Conservation (phyloP, 1,140 invertebrate genomes). For the Macrobrachium rosenbergii region DNA sequence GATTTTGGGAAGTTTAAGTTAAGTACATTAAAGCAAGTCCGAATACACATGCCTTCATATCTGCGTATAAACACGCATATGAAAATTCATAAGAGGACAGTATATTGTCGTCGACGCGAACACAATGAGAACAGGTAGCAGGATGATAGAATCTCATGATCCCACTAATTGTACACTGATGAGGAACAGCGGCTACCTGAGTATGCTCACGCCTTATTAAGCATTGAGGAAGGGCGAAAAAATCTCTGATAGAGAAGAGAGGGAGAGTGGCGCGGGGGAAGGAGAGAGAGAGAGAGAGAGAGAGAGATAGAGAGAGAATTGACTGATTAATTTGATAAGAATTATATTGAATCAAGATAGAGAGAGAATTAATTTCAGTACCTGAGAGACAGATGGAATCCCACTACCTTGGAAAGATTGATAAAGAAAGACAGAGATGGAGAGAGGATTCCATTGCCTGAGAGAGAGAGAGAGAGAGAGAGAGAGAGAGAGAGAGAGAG, state of each 20-base stretch:
- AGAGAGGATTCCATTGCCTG: neutral
- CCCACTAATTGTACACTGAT: too few species aligned
- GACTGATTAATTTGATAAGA: neutral
- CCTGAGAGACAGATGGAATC: neutral
- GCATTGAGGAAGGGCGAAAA: neutral
- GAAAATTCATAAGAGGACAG: neutral
- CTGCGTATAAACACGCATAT: neutral
- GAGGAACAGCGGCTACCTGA: too few species aligned
- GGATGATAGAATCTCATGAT: neutral
- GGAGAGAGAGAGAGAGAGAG: conserved; percentile 23
- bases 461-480: too few species aligned
- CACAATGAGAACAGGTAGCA: neutral
- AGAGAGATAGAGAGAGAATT: neutral
- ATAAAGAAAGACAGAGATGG: neutral
- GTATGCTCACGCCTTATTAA: too few species aligned
- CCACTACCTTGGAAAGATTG: neutral
- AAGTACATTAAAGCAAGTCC: too few species aligned
- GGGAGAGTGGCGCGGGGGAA: too few species aligned
- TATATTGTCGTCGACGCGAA: too few species aligned
- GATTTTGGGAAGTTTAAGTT: too few species aligned
- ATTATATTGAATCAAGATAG: neutral
- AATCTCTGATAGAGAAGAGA: neutral
- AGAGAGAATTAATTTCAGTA: neutral
- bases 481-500: too few species aligned
- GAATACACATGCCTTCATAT: neutral